Conservation (phyloP, 2,888 invertebrate genomes). For the Tribolium freemani region DNA sequence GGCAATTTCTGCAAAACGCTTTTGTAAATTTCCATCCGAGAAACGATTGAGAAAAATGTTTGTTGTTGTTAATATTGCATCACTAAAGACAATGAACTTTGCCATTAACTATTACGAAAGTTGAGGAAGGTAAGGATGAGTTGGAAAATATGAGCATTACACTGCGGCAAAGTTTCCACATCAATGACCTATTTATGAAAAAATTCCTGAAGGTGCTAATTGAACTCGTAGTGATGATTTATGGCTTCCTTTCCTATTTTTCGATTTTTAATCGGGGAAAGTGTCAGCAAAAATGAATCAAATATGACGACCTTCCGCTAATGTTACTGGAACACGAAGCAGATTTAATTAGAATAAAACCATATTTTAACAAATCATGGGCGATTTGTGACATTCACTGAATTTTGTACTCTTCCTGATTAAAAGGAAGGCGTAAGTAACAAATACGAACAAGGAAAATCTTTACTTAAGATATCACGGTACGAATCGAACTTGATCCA, state of each 20-base stretch:
- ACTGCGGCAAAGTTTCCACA: background rate
- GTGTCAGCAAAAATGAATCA: background rate
- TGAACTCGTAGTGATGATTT: background rate
- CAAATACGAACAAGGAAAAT: too few species aligned
- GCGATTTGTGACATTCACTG: conserved; percentile 26
- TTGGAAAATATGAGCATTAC: background rate
- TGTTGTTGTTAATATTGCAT: conserved; percentile 8
- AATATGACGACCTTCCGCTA: conserved; percentile 19
- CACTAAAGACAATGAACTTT: conserved; percentile 12
- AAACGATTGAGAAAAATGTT: background rate
- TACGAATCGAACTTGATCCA: too few species aligned
- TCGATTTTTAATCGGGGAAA: background rate
- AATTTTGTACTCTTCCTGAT: conserved; percentile 26
- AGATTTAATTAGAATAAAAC: conserved; percentile 23
- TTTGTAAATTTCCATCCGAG: conserved; percentile 4
- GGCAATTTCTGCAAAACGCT: background rate
- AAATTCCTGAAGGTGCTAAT: conserved; percentile 3
- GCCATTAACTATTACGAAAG: conserved; percentile 1
- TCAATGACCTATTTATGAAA: background rate
- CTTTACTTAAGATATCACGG: too few species aligned
- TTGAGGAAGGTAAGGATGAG: conserved; percentile 15
- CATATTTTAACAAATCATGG: conserved; percentile 15
- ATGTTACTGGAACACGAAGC: conserved; percentile 32
- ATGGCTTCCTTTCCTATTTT: background rate
- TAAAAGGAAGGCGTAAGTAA: background rate